phyloP scores from a whole-genome alignment of 2,797 vertebrate species.

The Bucorvus abyssinicus region DNA sequence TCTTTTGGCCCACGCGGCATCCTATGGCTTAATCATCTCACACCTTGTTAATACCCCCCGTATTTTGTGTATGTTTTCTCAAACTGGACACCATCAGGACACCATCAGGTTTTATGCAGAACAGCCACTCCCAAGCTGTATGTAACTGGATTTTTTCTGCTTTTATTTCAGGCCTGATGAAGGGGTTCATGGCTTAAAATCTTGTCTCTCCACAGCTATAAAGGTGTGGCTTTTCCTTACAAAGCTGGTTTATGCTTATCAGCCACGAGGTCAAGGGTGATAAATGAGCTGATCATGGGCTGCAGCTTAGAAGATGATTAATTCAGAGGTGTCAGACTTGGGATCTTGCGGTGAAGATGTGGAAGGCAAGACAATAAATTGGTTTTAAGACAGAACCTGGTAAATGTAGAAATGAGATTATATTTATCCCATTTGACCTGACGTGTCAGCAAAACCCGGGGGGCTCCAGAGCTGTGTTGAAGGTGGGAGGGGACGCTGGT shows the following conservation, averaged over 20 bases:
- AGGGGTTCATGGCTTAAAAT: not conserved
- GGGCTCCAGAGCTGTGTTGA: not conserved
- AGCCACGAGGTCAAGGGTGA: not conserved
- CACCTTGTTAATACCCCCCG: too few species aligned
- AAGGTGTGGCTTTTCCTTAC: not conserved
- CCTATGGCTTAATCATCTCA: not conserved
- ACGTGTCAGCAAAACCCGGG: rapidly evolving
- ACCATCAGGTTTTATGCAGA: not conserved
- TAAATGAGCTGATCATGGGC: not conserved
- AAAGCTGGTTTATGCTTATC: not conserved
- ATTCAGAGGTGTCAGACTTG: not conserved
- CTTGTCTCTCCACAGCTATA: not conserved
- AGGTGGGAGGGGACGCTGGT: rapidly evolving
- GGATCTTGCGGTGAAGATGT: not conserved
- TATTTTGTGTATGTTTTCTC: not conserved
- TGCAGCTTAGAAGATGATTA: not conserved
- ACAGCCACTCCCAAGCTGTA: not conserved
- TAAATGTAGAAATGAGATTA: not conserved
- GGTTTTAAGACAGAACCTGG: not conserved
- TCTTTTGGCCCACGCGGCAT: not conserved
- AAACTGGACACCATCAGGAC: too few species aligned
- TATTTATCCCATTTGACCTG: not conserved
- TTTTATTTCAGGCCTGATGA: not conserved
- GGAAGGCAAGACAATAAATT: not conserved
- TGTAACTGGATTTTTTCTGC: not conserved